Percentiles rank a stretch among this genome's conserved stretches.
phyloP scores from a whole-genome alignment of 2,113 vertebrate species.

The Osmerus eperlanus region DNA sequence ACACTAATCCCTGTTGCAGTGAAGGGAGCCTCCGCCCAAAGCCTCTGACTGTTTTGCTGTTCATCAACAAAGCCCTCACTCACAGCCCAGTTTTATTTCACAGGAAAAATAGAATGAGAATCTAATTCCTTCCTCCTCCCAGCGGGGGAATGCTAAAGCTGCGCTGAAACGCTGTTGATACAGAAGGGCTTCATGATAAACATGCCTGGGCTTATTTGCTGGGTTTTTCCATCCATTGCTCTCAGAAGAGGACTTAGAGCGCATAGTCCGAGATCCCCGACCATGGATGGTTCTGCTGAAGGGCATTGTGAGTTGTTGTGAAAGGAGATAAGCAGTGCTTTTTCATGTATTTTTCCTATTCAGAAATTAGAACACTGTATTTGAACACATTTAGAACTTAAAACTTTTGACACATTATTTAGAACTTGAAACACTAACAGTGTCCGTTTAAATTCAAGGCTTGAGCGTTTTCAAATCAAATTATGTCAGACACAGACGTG shows the following conservation, averaged over 20 bases:
- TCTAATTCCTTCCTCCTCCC: conserved; percentile 62
- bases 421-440: no score
- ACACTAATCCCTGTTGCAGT: conserved; percentile 59
- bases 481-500: no score
- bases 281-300: conserved; percentile 16
- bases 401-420: no score
- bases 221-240: conserved; percentile 47
- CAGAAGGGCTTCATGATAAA: conserved; percentile 53
- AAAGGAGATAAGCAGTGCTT: no score
- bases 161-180: conserved; percentile 62
- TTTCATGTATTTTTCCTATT: no score
- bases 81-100: conserved; percentile 44
- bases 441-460: no score
- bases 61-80: conserved; percentile 58
- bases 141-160: conserved; percentile 60
- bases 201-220: conserved; percentile 51
- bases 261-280: conserved; percentile 42
- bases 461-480: no score
- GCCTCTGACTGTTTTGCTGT: conserved; percentile 40
- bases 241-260: conserved; percentile 34
- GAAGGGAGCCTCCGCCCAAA: conserved; percentile 28
- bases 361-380: no score
- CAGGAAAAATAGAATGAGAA: conserved; percentile 51
- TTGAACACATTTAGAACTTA: no score
- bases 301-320: no score